These are phyloP conservation scores for Siderastrea siderea DNA, from an alignment of 92 coral and sea anemone species.

Conservation along the genomic window DNA sequence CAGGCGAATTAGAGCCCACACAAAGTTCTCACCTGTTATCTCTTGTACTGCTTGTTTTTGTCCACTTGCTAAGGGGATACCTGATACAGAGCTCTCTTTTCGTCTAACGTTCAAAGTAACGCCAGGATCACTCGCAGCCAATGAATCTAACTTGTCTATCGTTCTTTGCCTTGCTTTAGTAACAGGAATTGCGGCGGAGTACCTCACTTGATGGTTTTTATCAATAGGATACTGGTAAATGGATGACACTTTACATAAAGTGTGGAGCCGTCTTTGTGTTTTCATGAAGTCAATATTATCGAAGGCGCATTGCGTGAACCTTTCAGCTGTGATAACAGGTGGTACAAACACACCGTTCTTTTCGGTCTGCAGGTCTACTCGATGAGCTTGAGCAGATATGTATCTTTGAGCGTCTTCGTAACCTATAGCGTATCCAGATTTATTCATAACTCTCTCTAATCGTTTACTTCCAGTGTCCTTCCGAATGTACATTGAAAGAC, in stretches of 20 bases:
- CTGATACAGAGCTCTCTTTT: slow-evolving; percentile 36
- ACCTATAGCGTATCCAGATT: neutral
- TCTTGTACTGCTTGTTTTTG: slow-evolving; percentile 7
- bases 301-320: neutral
- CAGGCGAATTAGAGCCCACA: slow-evolving; percentile 31
- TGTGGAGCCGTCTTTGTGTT: slow-evolving; percentile 43
- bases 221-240: slow-evolving; percentile 20
- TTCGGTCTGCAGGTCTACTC: slow-evolving; percentile 30
- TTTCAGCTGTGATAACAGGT: too few species aligned
- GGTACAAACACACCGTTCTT: slow-evolving; percentile 29
- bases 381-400: slow-evolving; percentile 39
- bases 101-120: slow-evolving; percentile 14
- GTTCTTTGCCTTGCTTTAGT: slow-evolving; percentile 1
- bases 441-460: slow-evolving; percentile 6
- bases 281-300: neutral
- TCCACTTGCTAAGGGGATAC: slow-evolving; percentile 34
- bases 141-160: neutral
- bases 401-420: slow-evolving; percentile 29
- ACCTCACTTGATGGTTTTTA: neutral
- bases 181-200: neutral
- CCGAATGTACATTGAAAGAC: slow-evolving; percentile 3
- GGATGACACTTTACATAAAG: slow-evolving; percentile 34
- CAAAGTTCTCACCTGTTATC: slow-evolving; percentile 26
- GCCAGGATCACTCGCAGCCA: slow-evolving; percentile 6
- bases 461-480: slow-evolving; percentile 7